phyloP scores from a whole-genome alignment of 2,113 vertebrate species.

The Podarcis cretensis region DNA sequence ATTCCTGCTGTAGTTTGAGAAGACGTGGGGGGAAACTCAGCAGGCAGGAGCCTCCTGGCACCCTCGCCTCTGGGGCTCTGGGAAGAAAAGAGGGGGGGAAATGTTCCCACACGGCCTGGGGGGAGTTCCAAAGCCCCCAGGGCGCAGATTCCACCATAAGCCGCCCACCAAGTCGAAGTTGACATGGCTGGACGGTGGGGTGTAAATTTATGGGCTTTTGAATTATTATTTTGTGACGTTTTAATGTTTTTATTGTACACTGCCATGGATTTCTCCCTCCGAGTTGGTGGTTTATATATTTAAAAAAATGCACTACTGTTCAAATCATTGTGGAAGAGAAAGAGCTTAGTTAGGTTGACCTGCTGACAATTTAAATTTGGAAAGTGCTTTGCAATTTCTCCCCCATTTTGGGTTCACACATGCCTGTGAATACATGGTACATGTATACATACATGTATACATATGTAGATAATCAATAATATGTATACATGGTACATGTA shows the following conservation, averaged over 20 bases:
- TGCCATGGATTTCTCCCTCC: no score
- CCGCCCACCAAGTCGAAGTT: not conserved
- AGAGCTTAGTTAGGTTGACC: not conserved
- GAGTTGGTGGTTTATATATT: no score
- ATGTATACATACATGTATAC: no score
- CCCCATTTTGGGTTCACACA: not conserved
- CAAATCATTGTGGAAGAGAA: not conserved
- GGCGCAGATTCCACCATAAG: not conserved
- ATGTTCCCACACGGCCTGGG: not conserved
- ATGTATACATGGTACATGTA: no score
- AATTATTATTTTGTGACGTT: not conserved
- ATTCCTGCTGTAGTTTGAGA: not conserved
- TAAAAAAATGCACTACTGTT: not conserved
- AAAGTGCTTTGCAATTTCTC: not conserved
- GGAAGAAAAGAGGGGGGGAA: not conserved
- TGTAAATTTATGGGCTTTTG: no score
- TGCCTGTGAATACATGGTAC: not conserved
- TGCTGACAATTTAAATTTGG: not conserved
- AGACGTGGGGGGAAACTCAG: not conserved
- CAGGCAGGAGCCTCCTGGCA: not conserved
- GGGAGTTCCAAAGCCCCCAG: not conserved
- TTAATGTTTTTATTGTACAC: no score
- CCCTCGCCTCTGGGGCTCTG: not conserved
- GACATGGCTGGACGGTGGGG: not conserved
- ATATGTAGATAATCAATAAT: no score